Evolutionary conservation across 1,140 invertebrate species (phyloP), one percentile per base, ranked within the genome.

Genomic region (Heliconius hewitsoni): DNA sequence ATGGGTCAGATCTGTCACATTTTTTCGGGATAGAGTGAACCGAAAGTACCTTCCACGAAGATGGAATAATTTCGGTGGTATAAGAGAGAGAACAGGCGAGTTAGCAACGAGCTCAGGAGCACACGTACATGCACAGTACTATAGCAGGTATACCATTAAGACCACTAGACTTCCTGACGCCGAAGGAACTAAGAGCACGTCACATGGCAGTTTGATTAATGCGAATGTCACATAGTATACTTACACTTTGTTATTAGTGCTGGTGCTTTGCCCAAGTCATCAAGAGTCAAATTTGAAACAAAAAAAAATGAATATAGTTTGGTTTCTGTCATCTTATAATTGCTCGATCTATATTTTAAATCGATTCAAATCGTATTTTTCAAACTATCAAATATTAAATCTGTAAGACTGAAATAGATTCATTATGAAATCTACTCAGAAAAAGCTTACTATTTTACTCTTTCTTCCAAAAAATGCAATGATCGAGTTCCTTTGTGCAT

Each of bases 381-480:
- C 11, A 42, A 42, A 42, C 11, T 42, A 11, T 42, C 42, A 13
- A 42, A 13, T 42, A 13, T 16, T 46, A 16, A 46, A 46, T 46
- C 16, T 16, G 42, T 46, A 46, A 4, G 42, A 46, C 11, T 46
- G 42, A 60, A 60, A 60, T 23, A 27, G 23, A 27, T 66, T 23
- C n/a, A 57, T n/a, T 66, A 30, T 23, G 11, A 66, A 66, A 66
- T 66, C 60, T 66, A 30, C 60, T 66, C 11, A 66, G 11, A 66
- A 66, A 66, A 30, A 66, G 27, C 23, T 66, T 66, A 66, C 60
- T 27, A 27, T 66, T 16, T 27, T 27, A 16, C 60, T 66, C 60
- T 27, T 30, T 66, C 9, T 66, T 66, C 23, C 60, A 30, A 66
- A 27, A 66, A 66, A 66, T 66, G 60, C 60, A 66, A 66, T 66